A percentile compares a stretch with the other conserved stretches of the same genome.
These are phyloP conservation scores for Mixornis gularis DNA, from an alignment of 2,113 vertebrate species.

Conservation along the genomic window DNA sequence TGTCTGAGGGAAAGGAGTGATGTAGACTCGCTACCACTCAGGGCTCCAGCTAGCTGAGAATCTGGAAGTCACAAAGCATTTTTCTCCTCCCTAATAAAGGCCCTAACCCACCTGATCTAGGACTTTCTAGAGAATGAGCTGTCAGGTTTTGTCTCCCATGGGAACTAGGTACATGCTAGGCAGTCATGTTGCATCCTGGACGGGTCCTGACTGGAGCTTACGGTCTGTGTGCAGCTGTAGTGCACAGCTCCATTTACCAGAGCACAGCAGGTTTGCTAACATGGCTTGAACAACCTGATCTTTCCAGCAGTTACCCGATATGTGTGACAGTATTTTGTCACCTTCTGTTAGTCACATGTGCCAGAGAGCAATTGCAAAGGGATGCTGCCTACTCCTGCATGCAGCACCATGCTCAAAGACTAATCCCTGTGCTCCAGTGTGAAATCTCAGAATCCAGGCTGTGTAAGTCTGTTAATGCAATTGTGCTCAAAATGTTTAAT, in stretches of 20 bases:
- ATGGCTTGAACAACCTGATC: fast-evolving
- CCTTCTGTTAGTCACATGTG: background rate
- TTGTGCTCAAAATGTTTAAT: background rate
- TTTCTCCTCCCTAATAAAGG: background rate
- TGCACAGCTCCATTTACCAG: fast-evolving
- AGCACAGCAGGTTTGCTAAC: background rate
- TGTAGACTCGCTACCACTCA: background rate
- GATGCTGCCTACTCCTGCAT: background rate
- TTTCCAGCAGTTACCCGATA: background rate
- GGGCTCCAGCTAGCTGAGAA: background rate
- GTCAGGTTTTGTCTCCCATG: background rate
- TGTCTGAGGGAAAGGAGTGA: background rate
- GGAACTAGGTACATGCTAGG: background rate
- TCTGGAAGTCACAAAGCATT: background rate
- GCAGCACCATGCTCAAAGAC: fast-evolving
- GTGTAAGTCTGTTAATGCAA: fast-evolving
- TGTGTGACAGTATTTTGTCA: background rate
- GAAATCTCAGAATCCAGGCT: background rate
- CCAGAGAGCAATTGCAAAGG: background rate
- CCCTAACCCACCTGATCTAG: background rate
- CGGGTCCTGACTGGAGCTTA: background rate
- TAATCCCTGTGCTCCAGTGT: background rate
- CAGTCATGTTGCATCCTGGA: background rate
- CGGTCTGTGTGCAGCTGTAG: background rate
- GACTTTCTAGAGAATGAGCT: background rate